Percentiles rank a stretch among this genome's conserved stretches.
These are phyloP conservation scores for Machimus rusticus DNA, from an alignment of 2,888 invertebrate species.

Conservation along the genomic window DNA sequence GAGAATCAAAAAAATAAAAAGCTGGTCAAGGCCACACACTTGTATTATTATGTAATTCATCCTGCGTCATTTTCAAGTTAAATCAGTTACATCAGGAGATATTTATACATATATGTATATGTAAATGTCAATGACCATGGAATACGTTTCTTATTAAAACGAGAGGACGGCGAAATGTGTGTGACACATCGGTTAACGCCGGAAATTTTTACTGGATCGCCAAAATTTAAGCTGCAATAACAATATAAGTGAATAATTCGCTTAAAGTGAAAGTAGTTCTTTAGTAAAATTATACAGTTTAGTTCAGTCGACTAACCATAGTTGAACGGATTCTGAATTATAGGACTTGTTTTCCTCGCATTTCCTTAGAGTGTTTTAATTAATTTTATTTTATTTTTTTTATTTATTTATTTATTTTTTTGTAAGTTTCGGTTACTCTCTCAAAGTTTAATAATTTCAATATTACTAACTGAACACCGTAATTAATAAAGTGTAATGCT, in stretches of 20 bases:
- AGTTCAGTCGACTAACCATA: neutral
- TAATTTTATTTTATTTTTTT: no score
- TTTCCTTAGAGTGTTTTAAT: no score
- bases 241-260: neutral
- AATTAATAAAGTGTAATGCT: neutral
- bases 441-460: neutral
- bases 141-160: neutral
- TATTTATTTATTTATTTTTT: neutral
- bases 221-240: neutral
- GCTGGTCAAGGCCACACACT: no score
- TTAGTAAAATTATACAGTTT: neutral
- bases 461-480: neutral
- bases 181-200: neutral
- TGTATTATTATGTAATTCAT: neutral
- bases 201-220: neutral
- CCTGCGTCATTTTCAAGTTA: neutral
- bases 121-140: neutral
- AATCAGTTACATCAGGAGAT: neutral
- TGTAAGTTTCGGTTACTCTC: neutral
- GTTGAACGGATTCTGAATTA: neutral
- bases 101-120: neutral
- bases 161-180: neutral
- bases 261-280: neutral
- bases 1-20: no score
- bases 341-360: neutral